Evolutionary conservation across 2,888 invertebrate genomes (phyloP), one percentile per base, ranked within the genome.

Genomic region (Leptothorax acervorum): DNA sequence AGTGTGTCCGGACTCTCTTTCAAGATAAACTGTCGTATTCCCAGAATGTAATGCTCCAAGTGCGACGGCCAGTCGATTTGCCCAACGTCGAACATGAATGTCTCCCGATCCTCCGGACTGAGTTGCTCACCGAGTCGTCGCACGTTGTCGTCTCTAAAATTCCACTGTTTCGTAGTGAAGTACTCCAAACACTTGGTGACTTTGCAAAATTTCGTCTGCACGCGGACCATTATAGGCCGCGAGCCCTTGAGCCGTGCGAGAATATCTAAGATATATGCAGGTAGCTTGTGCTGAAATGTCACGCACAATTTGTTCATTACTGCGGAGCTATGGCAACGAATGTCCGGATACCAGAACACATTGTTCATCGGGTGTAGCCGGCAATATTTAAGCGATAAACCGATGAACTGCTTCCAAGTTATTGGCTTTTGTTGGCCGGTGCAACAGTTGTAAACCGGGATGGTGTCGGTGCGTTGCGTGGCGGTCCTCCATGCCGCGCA

Each of bases 371-470:
- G 99, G 96, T 99, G 97, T 96, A 97, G 97, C 94, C 98, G 96
- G 95, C 98, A 97, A 92, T 97, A 97, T 93, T 97, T 96, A 95
- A n/a, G 98, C 93, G 98, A 97, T 93, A 97, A 96, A 91, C 96
- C 96, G 91, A 99, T 98, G 94, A 99, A 98, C 86, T 97, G 95
- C 91, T 96, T 97, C 99, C 99, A 99, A 88, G 97, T 97, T 93
- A 99, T 97, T 0, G 99, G 99, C 94, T 98, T 99, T 94, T 98
- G 97, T 93, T 97, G 97, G 18, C 99, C 99, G 74, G 99, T 98
- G 94, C 98, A 98, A 95, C 99, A 99, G 95, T 99, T 99, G 95
- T 99, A 99, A 76, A 99, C 97, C 85, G 97, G 96, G 90, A 98
- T 97, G 87, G 97, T 97, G 66, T 93, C 91, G 62, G 90, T 92